Conservation (phyloP, 2,797 vertebrate genomes). For the Parotocinclus haroldoi region DNA sequence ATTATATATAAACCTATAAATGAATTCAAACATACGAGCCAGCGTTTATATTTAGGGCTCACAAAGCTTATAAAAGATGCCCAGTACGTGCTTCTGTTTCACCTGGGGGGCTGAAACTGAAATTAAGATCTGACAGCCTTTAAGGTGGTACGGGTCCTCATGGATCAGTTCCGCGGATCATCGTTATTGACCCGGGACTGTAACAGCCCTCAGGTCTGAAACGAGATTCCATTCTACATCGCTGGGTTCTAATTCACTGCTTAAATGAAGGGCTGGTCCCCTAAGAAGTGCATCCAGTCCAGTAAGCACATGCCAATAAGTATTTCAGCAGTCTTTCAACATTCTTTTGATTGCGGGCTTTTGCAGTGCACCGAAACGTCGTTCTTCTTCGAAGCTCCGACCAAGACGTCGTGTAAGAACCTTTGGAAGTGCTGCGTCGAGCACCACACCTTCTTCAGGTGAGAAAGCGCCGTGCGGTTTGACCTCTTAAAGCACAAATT, state of each 20-base stretch:
- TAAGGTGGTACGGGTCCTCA: neutral
- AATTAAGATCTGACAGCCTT: neutral
- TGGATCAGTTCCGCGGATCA: neutral
- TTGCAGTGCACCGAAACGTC: constrained; percentile 84
- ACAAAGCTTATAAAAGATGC: too few relatives aligned
- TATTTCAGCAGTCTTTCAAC: neutral
- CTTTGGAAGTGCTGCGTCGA: constrained; percentile 88
- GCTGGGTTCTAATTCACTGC: constrained; percentile 18
- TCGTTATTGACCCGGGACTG: constrained; percentile 24
- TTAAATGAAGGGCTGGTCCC: constrained; percentile 4
- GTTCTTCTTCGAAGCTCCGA: constrained; percentile 82
- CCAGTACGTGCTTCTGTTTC: neutral
- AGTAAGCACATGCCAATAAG: constrained; percentile 13
- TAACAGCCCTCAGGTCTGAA: constrained; percentile 8
- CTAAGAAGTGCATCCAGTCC: constrained; percentile 8
- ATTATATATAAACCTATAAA: too few relatives aligned
- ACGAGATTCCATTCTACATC: constrained; percentile 23
- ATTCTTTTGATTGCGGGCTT: neutral
- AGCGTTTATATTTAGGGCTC: too few relatives aligned
- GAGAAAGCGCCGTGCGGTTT: neutral
- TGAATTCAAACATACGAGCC: too few relatives aligned
- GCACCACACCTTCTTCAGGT: constrained; percentile 84
- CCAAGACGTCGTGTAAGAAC: constrained; percentile 79
- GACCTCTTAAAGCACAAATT: constrained; percentile 8
- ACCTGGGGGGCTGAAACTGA: neutral